Evolutionary conservation across 2,797 vertebrate genomes (phyloP).

Genomic region (Scolopax rusticola): DNA sequence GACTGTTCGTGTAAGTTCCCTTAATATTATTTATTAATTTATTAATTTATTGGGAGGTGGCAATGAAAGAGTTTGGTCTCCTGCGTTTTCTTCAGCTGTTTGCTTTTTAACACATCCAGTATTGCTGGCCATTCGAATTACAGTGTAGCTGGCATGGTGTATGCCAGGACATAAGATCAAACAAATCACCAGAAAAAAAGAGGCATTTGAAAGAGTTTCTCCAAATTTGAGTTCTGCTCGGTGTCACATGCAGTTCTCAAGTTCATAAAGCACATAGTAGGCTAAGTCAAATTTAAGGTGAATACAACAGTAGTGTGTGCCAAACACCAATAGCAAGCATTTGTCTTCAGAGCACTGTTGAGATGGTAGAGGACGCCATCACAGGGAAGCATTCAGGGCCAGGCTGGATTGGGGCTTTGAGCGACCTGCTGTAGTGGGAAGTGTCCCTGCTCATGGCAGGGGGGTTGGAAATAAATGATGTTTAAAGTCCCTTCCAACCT

Average conservation of each 20-base stretch:
- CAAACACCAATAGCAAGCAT: neutral
- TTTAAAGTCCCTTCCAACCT: neutral
- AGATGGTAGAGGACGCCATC: neutral
- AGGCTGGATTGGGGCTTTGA: neutral
- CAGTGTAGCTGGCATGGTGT: conserved; percentile 11
- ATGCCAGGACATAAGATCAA: neutral
- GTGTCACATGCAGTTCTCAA: neutral
- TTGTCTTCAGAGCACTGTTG: neutral
- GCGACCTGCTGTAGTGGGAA: neutral
- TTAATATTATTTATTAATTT: neutral
- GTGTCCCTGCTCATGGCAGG: neutral
- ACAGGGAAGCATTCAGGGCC: neutral
- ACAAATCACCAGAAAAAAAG: neutral
- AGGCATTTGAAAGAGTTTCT: neutral
- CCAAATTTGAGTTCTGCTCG: neutral
- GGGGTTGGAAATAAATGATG: neutral
- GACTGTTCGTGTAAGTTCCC: neutral
- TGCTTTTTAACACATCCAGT: conserved; percentile 34
- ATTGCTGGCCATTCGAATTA: conserved; percentile 1
- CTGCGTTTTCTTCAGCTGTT: neutral
- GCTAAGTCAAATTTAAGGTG: neutral
- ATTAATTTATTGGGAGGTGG: neutral
- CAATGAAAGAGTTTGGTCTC: neutral
- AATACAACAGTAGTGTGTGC: neutral
- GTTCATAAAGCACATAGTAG: neutral